phyloP scores from a whole-genome alignment of 2,888 invertebrate genomes.

The Pteria penguin region DNA sequence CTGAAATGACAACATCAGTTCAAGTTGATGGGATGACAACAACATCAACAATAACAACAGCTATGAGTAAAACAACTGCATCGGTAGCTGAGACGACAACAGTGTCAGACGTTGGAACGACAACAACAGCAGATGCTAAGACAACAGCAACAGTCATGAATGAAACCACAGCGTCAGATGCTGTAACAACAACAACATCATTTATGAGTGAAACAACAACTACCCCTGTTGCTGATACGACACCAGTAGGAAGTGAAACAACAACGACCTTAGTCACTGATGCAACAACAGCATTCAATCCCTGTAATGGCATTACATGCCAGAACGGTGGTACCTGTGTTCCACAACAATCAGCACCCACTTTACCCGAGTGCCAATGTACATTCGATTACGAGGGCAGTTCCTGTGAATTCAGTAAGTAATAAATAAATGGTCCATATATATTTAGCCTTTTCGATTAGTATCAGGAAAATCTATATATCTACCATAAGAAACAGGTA shows the following conservation, averaged over 20 bases:
- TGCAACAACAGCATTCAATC: not conserved
- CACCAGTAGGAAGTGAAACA: not conserved
- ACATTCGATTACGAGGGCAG: slow-evolving; percentile 7
- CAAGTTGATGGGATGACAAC: no score
- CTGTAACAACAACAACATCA: not conserved
- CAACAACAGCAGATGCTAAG: not conserved
- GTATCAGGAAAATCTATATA: no score
- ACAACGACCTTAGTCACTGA: not conserved
- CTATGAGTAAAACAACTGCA: no score
- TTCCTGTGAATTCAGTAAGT: slow-evolving; percentile 16
- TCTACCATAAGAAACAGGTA: no score
- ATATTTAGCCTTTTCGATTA: not conserved
- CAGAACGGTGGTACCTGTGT: slow-evolving; percentile 16
- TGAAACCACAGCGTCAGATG: not conserved
- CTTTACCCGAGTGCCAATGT: slow-evolving; percentile 12
- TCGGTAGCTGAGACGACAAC: not conserved
- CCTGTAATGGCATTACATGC: slow-evolving; percentile 16
- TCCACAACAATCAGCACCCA: not conserved
- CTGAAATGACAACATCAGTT: no score
- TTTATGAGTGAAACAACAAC: not conserved
- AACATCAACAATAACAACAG: no score
- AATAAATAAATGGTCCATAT: not conserved
- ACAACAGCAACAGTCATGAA: not conserved
- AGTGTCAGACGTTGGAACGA: not conserved
- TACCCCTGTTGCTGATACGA: not conserved